A percentile compares a stretch with the other conserved stretches of the same genome.
Evolutionary conservation across 2,797 vertebrate species (phyloP).

Genomic region (Rhinoraja longicauda): DNA sequence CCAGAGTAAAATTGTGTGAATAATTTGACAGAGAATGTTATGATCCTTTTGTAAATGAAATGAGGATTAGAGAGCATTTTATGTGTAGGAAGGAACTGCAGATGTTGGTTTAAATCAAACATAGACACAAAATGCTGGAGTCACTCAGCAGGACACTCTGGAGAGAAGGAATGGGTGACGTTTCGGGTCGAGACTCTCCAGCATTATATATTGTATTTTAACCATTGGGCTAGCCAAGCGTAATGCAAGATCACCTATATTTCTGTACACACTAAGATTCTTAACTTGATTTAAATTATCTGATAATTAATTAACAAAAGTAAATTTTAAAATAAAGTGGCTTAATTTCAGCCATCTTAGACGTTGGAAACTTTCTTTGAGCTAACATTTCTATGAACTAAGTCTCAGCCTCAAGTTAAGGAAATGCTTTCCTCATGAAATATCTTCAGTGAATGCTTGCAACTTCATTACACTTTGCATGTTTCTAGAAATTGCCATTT

Average conservation of each 20-base stretch:
- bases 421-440: neutral
- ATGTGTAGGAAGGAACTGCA: too few relatives aligned
- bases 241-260: neutral
- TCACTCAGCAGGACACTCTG: too few relatives aligned
- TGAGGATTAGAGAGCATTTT: neutral
- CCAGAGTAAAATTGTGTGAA: neutral
- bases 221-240: neutral
- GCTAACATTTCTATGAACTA: neutral
- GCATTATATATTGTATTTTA: neutral
- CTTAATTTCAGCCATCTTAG: neutral
- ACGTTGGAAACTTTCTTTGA: neutral
- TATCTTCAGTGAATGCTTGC: neutral
- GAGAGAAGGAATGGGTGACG: too few relatives aligned
- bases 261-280: neutral
- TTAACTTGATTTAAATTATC: neutral
- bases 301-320: neutral
- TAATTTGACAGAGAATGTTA: too few relatives aligned
- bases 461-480: neutral
- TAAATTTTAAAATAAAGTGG: too few relatives aligned
- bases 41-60: neutral
- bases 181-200: too few relatives aligned
- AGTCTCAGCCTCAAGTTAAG: neutral
- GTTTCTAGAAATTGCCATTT: neutral
- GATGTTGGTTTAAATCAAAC: too few relatives aligned
- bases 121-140: too few relatives aligned